phyloP scores from a whole-genome alignment of 2,113 vertebrate genomes.

The Anhinga rufa region DNA sequence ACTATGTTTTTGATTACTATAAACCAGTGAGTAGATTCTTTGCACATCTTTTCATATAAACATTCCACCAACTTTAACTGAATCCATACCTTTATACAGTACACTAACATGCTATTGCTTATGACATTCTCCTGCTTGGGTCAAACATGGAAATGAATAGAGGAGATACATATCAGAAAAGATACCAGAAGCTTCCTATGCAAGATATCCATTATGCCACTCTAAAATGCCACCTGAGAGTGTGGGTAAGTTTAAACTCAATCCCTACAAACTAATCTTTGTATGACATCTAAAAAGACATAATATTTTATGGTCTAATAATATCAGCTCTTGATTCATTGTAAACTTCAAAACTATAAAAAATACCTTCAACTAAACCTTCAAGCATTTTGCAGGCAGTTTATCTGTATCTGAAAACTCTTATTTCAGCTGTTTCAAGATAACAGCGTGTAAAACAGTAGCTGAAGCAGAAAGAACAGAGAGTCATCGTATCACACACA shows the following conservation, averaged over 20 bases:
- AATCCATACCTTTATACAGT: background rate
- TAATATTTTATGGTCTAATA: background rate
- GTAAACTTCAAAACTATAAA: background rate
- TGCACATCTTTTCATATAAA: background rate
- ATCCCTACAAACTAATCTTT: background rate
- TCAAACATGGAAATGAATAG: background rate
- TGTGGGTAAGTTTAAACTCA: background rate
- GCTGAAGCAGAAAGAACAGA: constrained; percentile 51
- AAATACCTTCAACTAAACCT: background rate
- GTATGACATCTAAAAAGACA: background rate
- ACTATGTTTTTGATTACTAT: background rate
- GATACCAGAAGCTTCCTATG: background rate
- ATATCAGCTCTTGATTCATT: background rate
- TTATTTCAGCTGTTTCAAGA: background rate
- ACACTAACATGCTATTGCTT: background rate
- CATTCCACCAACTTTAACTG: background rate
- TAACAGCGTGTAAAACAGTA: background rate
- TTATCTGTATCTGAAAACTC: background rate
- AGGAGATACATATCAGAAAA: background rate
- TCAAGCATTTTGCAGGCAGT: background rate
- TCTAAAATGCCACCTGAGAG: background rate
- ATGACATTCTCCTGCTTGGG: background rate
- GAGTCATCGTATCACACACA: background rate
- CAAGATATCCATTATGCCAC: background rate
- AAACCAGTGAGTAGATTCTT: background rate